phyloP scores from a whole-genome alignment of 1,140 invertebrate species.

The Ostrea edulis region DNA sequence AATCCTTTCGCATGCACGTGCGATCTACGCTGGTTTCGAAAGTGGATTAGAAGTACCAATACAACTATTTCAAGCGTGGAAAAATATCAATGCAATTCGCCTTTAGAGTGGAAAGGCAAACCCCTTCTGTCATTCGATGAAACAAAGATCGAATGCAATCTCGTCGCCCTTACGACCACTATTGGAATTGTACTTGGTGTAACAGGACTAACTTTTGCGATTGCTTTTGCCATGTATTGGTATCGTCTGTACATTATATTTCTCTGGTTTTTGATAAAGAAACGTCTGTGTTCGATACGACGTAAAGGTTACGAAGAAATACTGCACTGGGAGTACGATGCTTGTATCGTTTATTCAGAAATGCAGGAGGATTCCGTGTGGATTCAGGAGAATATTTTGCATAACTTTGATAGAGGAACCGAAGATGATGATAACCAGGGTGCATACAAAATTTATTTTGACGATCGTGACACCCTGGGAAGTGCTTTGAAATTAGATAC shows the following conservation, averaged over 20 bases:
- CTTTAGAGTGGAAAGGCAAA: constrained; percentile 62
- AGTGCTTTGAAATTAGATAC: background rate
- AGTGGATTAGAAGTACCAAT: constrained; percentile 65
- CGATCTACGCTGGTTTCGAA: constrained; percentile 69
- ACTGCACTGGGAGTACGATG: constrained; percentile 57
- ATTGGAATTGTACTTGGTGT: constrained; percentile 35
- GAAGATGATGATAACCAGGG: background rate
- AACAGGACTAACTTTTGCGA: constrained; percentile 41
- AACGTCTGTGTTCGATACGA: constrained; percentile 61
- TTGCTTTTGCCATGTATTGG: constrained; percentile 39
- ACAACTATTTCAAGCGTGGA: constrained; percentile 48
- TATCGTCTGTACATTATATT: constrained; percentile 47
- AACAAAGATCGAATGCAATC: constrained; percentile 65
- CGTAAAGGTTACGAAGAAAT: constrained; percentile 50
- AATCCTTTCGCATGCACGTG: constrained; percentile 71
- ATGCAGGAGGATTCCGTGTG: constrained; percentile 56
- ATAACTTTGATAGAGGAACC: constrained; percentile 59
- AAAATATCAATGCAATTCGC: constrained; percentile 63
- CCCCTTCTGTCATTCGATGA: constrained; percentile 61
- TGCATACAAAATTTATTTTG: background rate
- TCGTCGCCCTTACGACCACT: constrained; percentile 56
- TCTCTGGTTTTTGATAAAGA: background rate
- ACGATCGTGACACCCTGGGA: background rate
- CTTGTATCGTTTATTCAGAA: constrained; percentile 61
- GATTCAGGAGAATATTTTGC: constrained; percentile 61